Conservation (phyloP, 2,888 invertebrate genomes). For the Danaus chrysippus region DNA sequence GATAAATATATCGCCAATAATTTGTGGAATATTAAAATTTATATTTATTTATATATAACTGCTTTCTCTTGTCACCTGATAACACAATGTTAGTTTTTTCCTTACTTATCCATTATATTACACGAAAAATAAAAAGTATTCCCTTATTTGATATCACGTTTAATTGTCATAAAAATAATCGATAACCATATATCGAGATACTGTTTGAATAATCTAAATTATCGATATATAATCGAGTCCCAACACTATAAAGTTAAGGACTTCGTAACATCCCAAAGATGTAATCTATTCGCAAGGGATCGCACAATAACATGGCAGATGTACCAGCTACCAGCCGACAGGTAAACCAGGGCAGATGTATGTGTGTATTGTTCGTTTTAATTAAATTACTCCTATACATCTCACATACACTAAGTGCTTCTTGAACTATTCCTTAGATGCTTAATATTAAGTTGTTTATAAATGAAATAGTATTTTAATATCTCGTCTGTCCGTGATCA, state of each 20-base stretch:
- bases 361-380: slow-evolving; percentile 54
- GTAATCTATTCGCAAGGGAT: slow-evolving; percentile 67
- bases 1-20: too few relatives aligned
- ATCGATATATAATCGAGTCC: slow-evolving; percentile 19
- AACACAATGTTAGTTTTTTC: too few relatives aligned
- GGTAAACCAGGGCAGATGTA: slow-evolving; percentile 73
- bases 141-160: too few relatives aligned
- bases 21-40: not conserved
- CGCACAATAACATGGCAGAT: slow-evolving; percentile 59
- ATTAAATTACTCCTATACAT: slow-evolving; percentile 57
- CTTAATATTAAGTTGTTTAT: too few relatives aligned
- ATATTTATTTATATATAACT: not conserved
- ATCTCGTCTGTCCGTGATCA: too few relatives aligned
- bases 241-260: slow-evolving; percentile 59
- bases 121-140: too few relatives aligned
- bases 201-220: not conserved
- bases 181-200: too few relatives aligned
- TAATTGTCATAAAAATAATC: too few relatives aligned
- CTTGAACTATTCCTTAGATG: not conserved
- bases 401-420: slow-evolving; percentile 8
- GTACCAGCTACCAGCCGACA: slow-evolving; percentile 43
- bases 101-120: too few relatives aligned
- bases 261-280: slow-evolving; percentile 54
- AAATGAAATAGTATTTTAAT: too few relatives aligned
- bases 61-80: too few relatives aligned